Conservation (phyloP, 2,888 invertebrate genomes). For the Hecatera dysodea region DNA sequence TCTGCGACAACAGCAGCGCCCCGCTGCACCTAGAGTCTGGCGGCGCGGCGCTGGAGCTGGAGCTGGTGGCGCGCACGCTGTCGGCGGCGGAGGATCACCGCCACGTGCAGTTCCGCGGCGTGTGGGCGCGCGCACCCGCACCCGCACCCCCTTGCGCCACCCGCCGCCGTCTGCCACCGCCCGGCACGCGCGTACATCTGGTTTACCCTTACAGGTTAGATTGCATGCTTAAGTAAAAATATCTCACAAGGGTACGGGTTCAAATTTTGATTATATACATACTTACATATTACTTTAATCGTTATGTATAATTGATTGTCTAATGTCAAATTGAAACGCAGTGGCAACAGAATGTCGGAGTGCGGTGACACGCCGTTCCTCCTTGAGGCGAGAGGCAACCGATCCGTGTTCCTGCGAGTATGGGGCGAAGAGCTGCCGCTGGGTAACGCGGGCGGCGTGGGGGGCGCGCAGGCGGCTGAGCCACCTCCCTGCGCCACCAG, state of each 20-base stretch:
- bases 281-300: too few relatives aligned
- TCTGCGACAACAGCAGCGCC: conserved; percentile 93
- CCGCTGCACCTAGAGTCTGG: conserved; percentile 75
- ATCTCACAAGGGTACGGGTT: not conserved
- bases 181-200: conserved; percentile 80
- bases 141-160: conserved; percentile 70
- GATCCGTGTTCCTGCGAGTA: conserved; percentile 95
- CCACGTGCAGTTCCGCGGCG: conserved; percentile 94
- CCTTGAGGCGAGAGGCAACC: conserved; percentile 94
- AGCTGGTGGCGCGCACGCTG: conserved; percentile 94
- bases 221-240: conserved; percentile 2
- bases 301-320: not conserved
- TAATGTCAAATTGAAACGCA: conserved; percentile 16
- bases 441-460: conserved; percentile 82
- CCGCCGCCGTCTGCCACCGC: conserved; percentile 75
- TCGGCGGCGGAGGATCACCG: conserved; percentile 95
- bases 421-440: conserved; percentile 95
- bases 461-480: conserved; percentile 85
- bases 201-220: conserved; percentile 80
- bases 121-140: conserved; percentile 78
- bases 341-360: conserved; percentile 80
- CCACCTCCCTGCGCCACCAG: conserved; percentile 93
- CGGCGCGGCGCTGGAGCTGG: conserved; percentile 92
- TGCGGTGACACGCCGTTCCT: conserved; percentile 95
- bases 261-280: not conserved